Conservation (phyloP, 2,888 invertebrate species). For the Cryptophagus acutangulus region DNA sequence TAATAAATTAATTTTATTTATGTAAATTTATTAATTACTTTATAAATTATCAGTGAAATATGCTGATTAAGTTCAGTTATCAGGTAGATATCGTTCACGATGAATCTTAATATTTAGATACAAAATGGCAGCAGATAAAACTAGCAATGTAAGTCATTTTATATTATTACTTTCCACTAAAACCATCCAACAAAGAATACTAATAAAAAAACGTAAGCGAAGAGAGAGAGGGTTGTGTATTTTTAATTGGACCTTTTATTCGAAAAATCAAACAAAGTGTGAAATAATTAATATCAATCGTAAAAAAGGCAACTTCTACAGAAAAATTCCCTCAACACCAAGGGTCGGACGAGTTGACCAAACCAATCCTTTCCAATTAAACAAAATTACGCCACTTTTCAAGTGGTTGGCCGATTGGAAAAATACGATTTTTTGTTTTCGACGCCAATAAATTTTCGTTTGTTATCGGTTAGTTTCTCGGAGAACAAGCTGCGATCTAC, state of each 20-base stretch:
- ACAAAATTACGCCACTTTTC: background rate
- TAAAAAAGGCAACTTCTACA: constrained; percentile 8
- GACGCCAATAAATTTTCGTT: constrained; percentile 37
- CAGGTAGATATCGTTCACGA: constrained; percentile 32
- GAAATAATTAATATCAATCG: constrained; percentile 19
- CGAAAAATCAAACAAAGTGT: constrained; percentile 13
- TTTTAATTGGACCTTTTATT: constrained; percentile 5
- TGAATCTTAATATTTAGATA: constrained; percentile 27
- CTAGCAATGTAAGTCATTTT: constrained; percentile 1
- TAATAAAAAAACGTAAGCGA: background rate
- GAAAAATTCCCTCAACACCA: constrained; percentile 5
- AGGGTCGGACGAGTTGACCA: background rate
- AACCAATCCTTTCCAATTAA: background rate
- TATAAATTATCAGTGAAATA: constrained; percentile 19
- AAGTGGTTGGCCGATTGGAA: constrained; percentile 6
- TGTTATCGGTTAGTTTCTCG: constrained; percentile 30
- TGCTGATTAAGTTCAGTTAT: constrained; percentile 31
- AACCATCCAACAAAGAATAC: no score
- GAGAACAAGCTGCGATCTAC: constrained; percentile 16
- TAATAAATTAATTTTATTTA: constrained; percentile 24
- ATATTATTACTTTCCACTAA: background rate
- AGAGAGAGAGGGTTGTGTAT: constrained; percentile 2
- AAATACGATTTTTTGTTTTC: constrained; percentile 35
- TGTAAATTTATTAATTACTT: constrained; percentile 28
- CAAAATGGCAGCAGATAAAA: constrained; percentile 3